Base-by-base conservation (phyloP, 1,140 invertebrate species). In the Cotesia chilonis region DNA sequence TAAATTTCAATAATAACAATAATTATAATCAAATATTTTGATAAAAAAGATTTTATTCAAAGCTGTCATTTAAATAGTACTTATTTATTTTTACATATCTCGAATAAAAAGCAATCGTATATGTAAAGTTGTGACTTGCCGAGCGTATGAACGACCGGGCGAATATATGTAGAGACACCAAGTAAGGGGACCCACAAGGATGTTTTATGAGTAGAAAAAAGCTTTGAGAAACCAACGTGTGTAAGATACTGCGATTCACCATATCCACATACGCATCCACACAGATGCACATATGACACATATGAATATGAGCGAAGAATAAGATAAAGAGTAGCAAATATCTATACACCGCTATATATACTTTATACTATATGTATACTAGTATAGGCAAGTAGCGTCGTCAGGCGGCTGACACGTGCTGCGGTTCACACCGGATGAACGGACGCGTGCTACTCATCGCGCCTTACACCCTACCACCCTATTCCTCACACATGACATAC, bases 351-450 rank as follows among this genome's bases (percentile, higher is more conserved):
- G 5, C 9, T 12, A 52, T 12, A 52, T 12, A 52, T 12, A 52
- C 3, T 12, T 3, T 52, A 12, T 12, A 52, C 9, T 52, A 52
- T 12, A 52, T 52, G n/a, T 12, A 52, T 12, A 52, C 41, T 9
- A 37, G 36, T 63, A 35, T 37, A 37, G 36, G 7, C 63, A 17
- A 65, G 28, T 35, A 61, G 3, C 28, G 4, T 28, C 28, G 28
- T 35, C 41, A 7, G 63, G 47, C 38, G 70, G 35, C 64, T 67
- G 70, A 72, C 70, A 72, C 70, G 70, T 72, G 70, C 70, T 72
- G 63, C 63, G 54, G 63, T 72, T 72, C 70, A 60, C 70, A 72
- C 70, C 64, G 70, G 70, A 70, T 70, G 68, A 63, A 61, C 57
- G 35, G 28, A 17, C 41, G 14, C 63, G 37, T 65, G 68, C 17